phyloP scores from a whole-genome alignment of 2,888 invertebrate species.

The Andrena dorsata region DNA sequence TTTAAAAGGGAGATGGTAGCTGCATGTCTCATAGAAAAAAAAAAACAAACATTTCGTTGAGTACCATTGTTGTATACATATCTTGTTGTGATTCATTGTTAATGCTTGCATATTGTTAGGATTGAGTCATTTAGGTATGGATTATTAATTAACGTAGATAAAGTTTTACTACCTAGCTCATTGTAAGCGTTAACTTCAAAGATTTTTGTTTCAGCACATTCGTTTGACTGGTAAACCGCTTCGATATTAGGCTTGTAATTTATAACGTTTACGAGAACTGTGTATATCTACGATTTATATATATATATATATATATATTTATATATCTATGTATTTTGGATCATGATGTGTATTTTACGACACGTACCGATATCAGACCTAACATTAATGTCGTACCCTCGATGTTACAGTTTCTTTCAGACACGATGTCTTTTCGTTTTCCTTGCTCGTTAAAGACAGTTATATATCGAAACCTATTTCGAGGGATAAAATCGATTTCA shows the following conservation, averaged over 20 bases:
- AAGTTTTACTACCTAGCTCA: conserved; percentile 81
- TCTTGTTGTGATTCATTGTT: conserved; percentile 85
- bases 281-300: conserved; percentile 45
- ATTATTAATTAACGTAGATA: conserved; percentile 84
- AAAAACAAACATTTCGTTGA: conserved; percentile 79
- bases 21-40: conserved; percentile 78
- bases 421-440: conserved; percentile 32
- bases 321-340: conserved; percentile 48
- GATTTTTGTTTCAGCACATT: conserved; percentile 83
- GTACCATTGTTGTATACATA: conserved; percentile 85
- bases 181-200: conserved; percentile 80
- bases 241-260: conserved; percentile 72
- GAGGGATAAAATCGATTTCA: background rate
- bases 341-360: conserved; percentile 46
- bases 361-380: conserved; percentile 46
- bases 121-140: conserved; percentile 85
- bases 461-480: background rate
- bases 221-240: conserved; percentile 81
- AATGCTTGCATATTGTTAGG: conserved; percentile 85
- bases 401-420: conserved; percentile 50
- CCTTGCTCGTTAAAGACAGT: conserved; percentile 1
- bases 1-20: conserved; percentile 77
- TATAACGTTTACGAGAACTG: conserved; percentile 61
- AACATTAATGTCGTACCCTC: conserved; percentile 22
- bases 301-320: conserved; percentile 51